Evolutionary conservation across 2,113 vertebrate species (phyloP).

Genomic region (Lampris incognitus): DNA sequence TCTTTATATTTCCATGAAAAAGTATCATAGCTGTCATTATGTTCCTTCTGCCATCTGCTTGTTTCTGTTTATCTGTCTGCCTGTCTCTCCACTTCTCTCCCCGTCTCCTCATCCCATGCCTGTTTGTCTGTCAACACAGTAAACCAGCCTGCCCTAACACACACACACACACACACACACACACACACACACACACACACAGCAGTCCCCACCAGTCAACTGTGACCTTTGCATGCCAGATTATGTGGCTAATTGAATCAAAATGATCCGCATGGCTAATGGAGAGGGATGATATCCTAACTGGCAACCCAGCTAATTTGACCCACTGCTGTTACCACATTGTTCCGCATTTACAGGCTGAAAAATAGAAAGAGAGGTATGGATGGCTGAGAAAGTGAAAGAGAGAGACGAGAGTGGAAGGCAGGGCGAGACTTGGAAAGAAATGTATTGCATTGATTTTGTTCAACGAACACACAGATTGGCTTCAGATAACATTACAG

Average conservation of each 20-base stretch:
- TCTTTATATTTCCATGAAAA: too few species aligned
- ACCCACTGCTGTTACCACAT: constrained; percentile 14
- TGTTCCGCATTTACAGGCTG: constrained; percentile 11
- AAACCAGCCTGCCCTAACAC: constrained; percentile 12
- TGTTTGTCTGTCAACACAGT: constrained; percentile 20
- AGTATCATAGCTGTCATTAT: too few species aligned
- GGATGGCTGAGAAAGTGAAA: not conserved
- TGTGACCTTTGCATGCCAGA: constrained; percentile 62
- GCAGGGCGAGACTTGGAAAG: not conserved
- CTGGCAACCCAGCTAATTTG: constrained; percentile 31
- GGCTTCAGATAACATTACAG: too few species aligned
- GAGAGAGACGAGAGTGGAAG: constrained; percentile 6
- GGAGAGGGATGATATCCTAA: constrained; percentile 14
- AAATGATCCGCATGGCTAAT: constrained; percentile 49
- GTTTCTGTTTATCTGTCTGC: not conserved
- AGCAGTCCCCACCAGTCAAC: constrained; percentile 31
- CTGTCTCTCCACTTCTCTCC: not conserved
- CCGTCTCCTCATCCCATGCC: too few species aligned
- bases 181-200: not conserved
- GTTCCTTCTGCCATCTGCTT: too few species aligned
- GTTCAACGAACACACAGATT: not conserved
- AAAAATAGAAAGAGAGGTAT: not conserved
- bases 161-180: constrained; percentile 21
- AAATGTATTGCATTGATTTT: not conserved
- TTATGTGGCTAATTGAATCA: constrained; percentile 59